Evolutionary conservation across 2,113 vertebrate species (phyloP).

Genomic region (Brachypodius melanocephalos): DNA sequence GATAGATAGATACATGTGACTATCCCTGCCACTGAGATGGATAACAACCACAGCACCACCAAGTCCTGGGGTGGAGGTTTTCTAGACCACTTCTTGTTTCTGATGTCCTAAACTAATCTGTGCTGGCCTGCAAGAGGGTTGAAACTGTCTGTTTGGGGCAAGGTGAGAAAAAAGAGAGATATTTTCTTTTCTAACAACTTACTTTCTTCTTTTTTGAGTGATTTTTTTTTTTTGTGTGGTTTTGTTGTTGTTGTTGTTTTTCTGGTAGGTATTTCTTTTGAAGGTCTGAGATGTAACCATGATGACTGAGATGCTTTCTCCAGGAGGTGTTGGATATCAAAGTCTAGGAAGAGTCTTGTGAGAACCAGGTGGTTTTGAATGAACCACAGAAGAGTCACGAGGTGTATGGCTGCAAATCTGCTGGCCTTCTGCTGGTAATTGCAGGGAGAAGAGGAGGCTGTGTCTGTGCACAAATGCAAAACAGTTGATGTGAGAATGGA

Average conservation of each 20-base stretch:
- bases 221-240: background rate
- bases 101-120: background rate
- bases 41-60: background rate
- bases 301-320: background rate
- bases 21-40: background rate
- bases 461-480: background rate
- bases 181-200: background rate
- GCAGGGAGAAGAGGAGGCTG: background rate
- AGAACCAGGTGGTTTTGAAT: background rate
- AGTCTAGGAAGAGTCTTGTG: background rate
- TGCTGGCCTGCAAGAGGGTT: background rate
- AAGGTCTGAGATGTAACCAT: background rate
- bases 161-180: background rate
- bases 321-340: background rate
- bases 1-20: background rate
- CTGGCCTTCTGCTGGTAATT: background rate
- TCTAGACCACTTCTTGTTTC: background rate
- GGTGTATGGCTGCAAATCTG: background rate
- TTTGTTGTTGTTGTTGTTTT: too few relatives aligned
- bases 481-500: slow-evolving; percentile 30
- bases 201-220: background rate
- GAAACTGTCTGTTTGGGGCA: background rate
- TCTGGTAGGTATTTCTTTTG: background rate
- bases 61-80: background rate
- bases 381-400: background rate